Evolutionary conservation across 2,797 vertebrate species (phyloP), one percentile per base, ranked within the genome.

Genomic region (Sylvia borin): DNA sequence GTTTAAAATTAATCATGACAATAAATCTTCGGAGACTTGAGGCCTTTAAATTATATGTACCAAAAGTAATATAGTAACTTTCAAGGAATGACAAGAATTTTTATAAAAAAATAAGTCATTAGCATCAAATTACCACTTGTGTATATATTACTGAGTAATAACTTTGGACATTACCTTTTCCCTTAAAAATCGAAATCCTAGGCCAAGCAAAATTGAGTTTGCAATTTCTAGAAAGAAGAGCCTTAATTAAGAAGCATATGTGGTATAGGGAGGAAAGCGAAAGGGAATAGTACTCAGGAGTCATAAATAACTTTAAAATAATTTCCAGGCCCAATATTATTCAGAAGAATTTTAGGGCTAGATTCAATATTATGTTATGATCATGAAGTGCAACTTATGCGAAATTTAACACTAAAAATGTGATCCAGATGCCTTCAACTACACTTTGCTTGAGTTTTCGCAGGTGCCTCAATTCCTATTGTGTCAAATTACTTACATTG

Each of bases 1-100:
- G 67, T 80, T 83, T 77, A 92, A 95, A 94, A 83, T 73, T 88
- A 90, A 88, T 88, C 15, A 22, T n/a, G 76, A 57, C 32, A 77
- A 88, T 67, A 93, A 94, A 94, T 90, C 82, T 85, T 85, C 11
- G 48, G 78, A 90, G 64, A 62, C 15, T 38, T 0, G 0, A 90
- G 29, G 9, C 5, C 32, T 85, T 64, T 93, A 80, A 93, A 51
- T 85, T 80, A 60, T 64, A 80, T 7, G 61, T 74, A 64, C 10
- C 16, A 73, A 67, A 94, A 77, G 24, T 34, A 64, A 40, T 57
- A 53, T 3, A 70, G 60, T 34, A 90, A 80, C 32, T 90, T 91
- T 67, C 18, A 88, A 85, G 42, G n/a, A 94, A 90, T 22, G 5
- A 64, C 24, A 80, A 80, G 40, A 91, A 73, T 74, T 93, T 82